Conservation (phyloP, 2,113 vertebrate species). For the Xiphophorus maculatus region DNA sequence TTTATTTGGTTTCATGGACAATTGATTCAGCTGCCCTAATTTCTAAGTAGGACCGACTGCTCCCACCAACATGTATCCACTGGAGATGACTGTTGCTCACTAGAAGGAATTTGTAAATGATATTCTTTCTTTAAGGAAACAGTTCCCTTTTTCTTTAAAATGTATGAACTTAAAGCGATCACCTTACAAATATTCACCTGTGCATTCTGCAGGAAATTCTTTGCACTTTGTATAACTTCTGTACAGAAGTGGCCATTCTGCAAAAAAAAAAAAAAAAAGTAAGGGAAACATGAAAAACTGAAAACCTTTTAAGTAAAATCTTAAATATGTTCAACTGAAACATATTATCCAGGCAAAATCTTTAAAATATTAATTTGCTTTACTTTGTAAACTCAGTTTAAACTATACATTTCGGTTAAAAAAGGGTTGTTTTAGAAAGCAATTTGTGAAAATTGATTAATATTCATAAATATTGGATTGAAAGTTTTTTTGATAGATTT, state of each 20-base stretch:
- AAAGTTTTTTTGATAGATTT: conserved; percentile 8
- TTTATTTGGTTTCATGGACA: conserved; percentile 7
- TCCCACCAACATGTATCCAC: too few relatives aligned
- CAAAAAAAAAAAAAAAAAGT: conserved; percentile 5
- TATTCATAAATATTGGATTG: background rate
- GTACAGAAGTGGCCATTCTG: conserved; percentile 6
- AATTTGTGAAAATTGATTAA: background rate
- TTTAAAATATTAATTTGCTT: background rate
- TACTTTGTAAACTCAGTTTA: background rate
- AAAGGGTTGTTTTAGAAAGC: background rate
- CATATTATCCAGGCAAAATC: background rate
- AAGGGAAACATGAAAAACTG: conserved; percentile 20
- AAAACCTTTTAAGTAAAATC: background rate
- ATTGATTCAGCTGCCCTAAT: conserved; percentile 9
- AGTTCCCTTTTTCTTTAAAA: background rate
- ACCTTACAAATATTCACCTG: conserved; percentile 11
- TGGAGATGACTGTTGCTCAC: background rate
- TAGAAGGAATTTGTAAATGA: background rate
- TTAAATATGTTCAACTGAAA: background rate
- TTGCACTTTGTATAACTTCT: conserved; percentile 18
- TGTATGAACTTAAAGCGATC: conserved; percentile 7
- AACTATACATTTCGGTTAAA: background rate
- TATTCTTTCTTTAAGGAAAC: background rate
- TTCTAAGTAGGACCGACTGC: background rate
- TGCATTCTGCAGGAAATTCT: conserved; percentile 1